Base-by-base conservation (phyloP, 2,113 vertebrate species). In the Cathartes aura region DNA sequence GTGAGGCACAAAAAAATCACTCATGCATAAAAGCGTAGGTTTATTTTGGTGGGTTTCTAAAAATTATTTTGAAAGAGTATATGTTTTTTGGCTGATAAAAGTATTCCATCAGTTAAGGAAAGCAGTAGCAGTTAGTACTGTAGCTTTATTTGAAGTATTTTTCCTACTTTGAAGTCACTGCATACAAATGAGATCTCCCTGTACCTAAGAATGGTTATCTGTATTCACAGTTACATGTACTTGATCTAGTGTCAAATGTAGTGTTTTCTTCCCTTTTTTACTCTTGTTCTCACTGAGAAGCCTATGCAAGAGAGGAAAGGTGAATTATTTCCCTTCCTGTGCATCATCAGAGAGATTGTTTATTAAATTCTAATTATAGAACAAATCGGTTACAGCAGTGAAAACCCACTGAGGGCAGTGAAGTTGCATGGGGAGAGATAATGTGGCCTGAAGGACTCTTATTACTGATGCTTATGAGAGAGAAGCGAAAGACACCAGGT, bases 281-380 rank as follows among this genome's bases (percentile, higher is more conserved):
- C 23, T 58, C 34, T 83, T 56, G 1, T 91, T 95, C 64, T 66
- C 53, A 20, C 83, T 45, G 14, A 82, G 74, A 82, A 82, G 27
- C 70, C 48, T 79, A n/a, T 58, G 36, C 43, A 68, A 48, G 64
- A 92, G 53, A 87, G 72, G 52, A 84, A 91, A 47, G 34, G 45
- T 91, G 50, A 93, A 79, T 91, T 92, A 90, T 87, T 92, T 83
- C 67, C 43, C 20, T 92, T 92, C 81, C 87, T 94, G 76, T 87
- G 78, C 52, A 93, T 95, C 92, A 86, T 87, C 90, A 86, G 71
- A 86, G 67, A 75, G 45, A 74, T 89, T 93, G 73, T 95, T 97
- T 97, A 95, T 97, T 87, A 95, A 97, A 93, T 90, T 96, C 91
- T 96, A 92, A 96, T 96, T 95, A 95, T 87, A 96, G 94, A 96